Conservation (phyloP, 2,888 invertebrate genomes). For the Xestia rhomboidea region DNA sequence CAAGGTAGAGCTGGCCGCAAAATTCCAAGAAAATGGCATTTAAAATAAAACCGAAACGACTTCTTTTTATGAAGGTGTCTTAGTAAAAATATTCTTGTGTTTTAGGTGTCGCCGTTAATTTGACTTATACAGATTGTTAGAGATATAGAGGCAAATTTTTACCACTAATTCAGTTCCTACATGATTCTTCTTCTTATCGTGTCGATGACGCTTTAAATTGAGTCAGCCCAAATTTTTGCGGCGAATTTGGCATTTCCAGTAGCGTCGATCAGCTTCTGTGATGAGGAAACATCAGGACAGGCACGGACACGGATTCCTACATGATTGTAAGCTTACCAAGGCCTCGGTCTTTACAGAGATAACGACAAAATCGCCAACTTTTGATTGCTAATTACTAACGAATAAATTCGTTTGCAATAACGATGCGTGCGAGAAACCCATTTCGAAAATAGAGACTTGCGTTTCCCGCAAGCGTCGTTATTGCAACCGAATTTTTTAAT, state of each 20-base stretch:
- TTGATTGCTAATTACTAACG: too few species aligned
- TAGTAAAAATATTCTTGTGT: slow-evolving; percentile 16
- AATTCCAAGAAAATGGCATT: slow-evolving; percentile 40
- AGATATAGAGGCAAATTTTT: not conserved
- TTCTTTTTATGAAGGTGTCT: slow-evolving; percentile 10
- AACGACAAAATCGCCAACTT: too few species aligned
- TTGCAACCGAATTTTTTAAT: too few species aligned
- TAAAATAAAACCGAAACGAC: not conserved
- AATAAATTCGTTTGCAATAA: too few species aligned
- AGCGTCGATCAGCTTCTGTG: not conserved
- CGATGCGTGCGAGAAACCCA: too few species aligned
- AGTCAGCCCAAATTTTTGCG: not conserved
- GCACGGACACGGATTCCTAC: rapidly evolving
- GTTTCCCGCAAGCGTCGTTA: too few species aligned
- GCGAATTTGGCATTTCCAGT: not conserved
- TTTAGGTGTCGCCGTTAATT: slow-evolving; percentile 8
- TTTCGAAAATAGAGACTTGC: too few species aligned
- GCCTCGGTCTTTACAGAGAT: too few species aligned
- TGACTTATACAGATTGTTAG: slow-evolving; percentile 2
- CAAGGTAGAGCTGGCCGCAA: slow-evolving; percentile 42
- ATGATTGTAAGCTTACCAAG: not conserved
- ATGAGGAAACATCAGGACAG: not conserved
- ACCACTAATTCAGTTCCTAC: not conserved
- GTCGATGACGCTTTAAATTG: not conserved
- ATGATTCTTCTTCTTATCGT: not conserved